Evolutionary conservation across 2,113 vertebrate genomes (phyloP).

Genomic region (Triplophysa dalaica): DNA sequence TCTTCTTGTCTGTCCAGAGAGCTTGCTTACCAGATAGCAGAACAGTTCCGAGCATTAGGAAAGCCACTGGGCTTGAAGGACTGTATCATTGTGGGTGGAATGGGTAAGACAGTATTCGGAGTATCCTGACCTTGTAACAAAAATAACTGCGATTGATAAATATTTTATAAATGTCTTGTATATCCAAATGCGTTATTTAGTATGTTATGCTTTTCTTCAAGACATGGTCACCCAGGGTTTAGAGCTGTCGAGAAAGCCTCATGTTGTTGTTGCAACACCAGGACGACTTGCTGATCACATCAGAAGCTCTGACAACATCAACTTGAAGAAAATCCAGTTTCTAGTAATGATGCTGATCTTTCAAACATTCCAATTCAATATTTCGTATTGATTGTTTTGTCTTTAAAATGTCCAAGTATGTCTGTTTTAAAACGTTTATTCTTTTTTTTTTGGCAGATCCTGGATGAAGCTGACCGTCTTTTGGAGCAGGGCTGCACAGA

Average conservation of each 20-base stretch:
- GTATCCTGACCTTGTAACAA: neutral
- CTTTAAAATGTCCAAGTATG: neutral
- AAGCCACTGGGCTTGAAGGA: slow-evolving; percentile 90
- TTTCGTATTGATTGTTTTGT: neutral
- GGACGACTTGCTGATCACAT: slow-evolving; percentile 92
- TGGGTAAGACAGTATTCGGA: slow-evolving; percentile 76
- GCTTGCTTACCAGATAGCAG: slow-evolving; percentile 92
- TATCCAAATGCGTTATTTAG: neutral
- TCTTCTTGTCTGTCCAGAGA: slow-evolving; percentile 74
- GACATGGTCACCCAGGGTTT: slow-evolving; percentile 90
- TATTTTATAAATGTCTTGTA: too few species aligned
- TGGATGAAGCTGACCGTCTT: slow-evolving; percentile 91
- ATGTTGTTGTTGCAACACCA: slow-evolving; percentile 89
- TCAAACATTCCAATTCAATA: neutral
- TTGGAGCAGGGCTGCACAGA: slow-evolving; percentile 91
- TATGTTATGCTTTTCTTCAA: slow-evolving; percentile 51
- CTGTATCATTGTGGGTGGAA: slow-evolving; percentile 89
- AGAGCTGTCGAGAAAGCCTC: slow-evolving; percentile 86
- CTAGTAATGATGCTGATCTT: slow-evolving; percentile 73
- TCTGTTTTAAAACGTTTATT: neutral
- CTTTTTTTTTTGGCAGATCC: slow-evolving; percentile 72
- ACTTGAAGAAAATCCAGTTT: slow-evolving; percentile 82
- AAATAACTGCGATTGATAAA: too few species aligned
- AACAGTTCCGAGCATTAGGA: slow-evolving; percentile 92
- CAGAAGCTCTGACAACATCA: slow-evolving; percentile 87